These are phyloP conservation scores for Eospalax fontanierii DNA, from an alignment of 2,797 vertebrate species.

Conservation along the genomic window DNA sequence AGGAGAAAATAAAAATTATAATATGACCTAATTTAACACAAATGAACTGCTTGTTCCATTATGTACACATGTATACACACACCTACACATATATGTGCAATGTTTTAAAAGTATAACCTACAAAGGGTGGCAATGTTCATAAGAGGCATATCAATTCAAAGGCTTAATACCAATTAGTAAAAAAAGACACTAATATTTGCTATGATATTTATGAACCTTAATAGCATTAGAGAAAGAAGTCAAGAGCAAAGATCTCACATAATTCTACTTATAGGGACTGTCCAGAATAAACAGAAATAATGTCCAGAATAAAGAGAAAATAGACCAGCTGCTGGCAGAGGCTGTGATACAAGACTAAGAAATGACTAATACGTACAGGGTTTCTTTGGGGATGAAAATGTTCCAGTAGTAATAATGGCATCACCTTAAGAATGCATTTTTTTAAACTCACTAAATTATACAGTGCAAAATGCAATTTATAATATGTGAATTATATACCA, in stretches of 20 bases:
- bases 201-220: constrained; percentile 17
- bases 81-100: neutral
- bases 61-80: neutral
- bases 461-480: constrained; percentile 12
- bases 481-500: neutral
- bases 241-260: constrained; percentile 25
- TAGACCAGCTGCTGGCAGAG: neutral
- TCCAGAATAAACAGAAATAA: constrained; percentile 15
- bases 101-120: constrained; percentile 43
- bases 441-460: constrained; percentile 6
- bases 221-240: constrained; percentile 14
- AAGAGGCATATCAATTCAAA: neutral
- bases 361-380: neutral
- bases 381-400: constrained; percentile 40
- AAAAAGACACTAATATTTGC: neutral
- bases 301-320: neutral
- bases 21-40: constrained; percentile 50
- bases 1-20: constrained; percentile 41
- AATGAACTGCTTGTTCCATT: neutral
- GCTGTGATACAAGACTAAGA: neutral
- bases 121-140: neutral
- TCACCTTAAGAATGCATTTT: neutral
- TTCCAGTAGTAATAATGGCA: constrained; percentile 2
- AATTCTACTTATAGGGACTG: constrained; percentile 35
- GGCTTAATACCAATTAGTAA: constrained; percentile 14